Conservation (phyloP, 2,113 vertebrate species). For the Donacobius atricapilla region DNA sequence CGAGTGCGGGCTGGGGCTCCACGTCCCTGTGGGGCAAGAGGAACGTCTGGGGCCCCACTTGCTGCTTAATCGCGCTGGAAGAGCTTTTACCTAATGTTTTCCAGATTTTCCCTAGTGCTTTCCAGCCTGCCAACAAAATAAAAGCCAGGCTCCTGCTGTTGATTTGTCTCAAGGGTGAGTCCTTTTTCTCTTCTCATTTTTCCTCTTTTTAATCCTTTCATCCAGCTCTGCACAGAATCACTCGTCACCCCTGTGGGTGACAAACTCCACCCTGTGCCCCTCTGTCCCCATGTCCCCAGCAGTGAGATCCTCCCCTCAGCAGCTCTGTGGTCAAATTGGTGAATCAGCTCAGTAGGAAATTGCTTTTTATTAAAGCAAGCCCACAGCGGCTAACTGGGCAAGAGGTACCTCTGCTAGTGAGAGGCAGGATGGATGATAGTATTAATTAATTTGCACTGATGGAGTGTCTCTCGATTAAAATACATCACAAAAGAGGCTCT, state of each 20-base stretch:
- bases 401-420: not conserved
- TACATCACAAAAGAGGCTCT: not conserved
- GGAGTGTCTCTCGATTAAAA: not conserved
- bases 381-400: not conserved
- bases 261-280: not conserved
- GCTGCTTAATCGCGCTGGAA: not conserved
- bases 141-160: not conserved
- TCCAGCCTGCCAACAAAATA: not conserved
- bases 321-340: not conserved
- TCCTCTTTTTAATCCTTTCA: not conserved
- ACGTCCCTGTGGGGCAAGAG: rapidly evolving
- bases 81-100: not conserved
- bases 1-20: not conserved
- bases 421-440: not conserved
- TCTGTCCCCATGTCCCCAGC: rapidly evolving
- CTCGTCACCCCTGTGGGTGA: not conserved
- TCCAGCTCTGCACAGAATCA: not conserved
- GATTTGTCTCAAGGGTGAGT: not conserved
- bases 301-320: not conserved
- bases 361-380: not conserved
- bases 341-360: not conserved
- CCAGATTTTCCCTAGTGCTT: not conserved
- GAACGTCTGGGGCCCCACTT: not conserved
- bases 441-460: not conserved
- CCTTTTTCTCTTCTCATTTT: not conserved